Evolutionary conservation across 2,113 vertebrate genomes (phyloP).

Genomic region (Motacilla alba): DNA sequence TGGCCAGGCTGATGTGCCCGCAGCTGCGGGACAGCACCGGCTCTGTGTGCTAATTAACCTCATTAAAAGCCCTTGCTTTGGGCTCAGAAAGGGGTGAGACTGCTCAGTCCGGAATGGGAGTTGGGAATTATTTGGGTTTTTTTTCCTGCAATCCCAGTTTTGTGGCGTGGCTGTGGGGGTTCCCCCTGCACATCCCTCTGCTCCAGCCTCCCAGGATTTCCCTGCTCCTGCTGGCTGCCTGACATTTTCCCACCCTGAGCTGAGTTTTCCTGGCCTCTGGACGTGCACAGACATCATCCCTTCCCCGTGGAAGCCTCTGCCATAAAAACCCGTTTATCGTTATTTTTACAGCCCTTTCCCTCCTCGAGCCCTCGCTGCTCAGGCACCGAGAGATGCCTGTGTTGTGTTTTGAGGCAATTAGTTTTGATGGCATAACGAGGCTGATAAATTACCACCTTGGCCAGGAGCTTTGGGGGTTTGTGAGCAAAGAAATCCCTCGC

Average conservation of each 20-base stretch:
- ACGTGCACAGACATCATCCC: neutral
- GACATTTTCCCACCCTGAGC: neutral
- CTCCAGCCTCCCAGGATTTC: neutral
- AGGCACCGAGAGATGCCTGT: neutral
- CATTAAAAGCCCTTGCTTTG: neutral
- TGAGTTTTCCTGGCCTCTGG: neutral
- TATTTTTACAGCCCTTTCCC: neutral
- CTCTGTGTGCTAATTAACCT: neutral
- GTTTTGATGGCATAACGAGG: neutral
- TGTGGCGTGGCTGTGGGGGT: accelerated
- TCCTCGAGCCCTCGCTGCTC: neutral
- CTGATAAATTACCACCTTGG: neutral
- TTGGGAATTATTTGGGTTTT: neutral
- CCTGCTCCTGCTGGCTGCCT: accelerated
- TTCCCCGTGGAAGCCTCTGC: neutral
- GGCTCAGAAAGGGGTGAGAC: neutral
- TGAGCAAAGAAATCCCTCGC: neutral
- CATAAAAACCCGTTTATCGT: neutral
- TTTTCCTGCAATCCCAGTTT: neutral
- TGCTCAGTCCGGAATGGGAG: neutral
- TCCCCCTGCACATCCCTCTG: neutral
- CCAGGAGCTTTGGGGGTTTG: neutral
- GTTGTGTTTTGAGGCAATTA: neutral
- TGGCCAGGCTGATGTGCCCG: neutral
- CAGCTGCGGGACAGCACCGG: neutral